These are phyloP conservation scores for Elephas maximus DNA, from an alignment of 2,113 vertebrate species.

Conservation along the genomic window DNA sequence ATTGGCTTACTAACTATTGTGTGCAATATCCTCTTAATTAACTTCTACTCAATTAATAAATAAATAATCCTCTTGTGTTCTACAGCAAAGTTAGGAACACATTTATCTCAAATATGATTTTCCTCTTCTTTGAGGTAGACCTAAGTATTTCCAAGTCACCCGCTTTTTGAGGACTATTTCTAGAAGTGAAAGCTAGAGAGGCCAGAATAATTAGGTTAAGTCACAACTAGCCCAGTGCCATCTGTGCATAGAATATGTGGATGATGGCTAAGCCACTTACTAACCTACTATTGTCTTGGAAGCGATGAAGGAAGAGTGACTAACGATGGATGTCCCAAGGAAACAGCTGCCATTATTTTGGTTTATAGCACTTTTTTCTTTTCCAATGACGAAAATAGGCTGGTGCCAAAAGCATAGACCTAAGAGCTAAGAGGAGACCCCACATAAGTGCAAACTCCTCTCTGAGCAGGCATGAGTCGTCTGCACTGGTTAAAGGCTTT, in stretches of 20 bases:
- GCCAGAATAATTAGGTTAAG: constrained; percentile 74
- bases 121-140: background rate
- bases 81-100: background rate
- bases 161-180: constrained; percentile 42
- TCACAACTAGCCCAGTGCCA: constrained; percentile 53
- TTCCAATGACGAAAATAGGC: constrained; percentile 41
- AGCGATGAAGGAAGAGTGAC: constrained; percentile 32
- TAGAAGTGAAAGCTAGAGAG: constrained; percentile 40
- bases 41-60: constrained; percentile 19
- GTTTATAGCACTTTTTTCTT: constrained; percentile 49
- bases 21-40: background rate
- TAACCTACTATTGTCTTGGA: background rate
- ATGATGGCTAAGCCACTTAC: constrained; percentile 73
- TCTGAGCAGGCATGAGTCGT: background rate
- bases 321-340: background rate
- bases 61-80: background rate
- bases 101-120: constrained; percentile 22
- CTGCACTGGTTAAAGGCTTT: background rate
- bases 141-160: constrained; percentile 38
- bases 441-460: background rate
- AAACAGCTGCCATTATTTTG: constrained; percentile 19
- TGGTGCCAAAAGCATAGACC: background rate
- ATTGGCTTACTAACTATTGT: background rate
- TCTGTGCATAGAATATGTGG: constrained; percentile 41
- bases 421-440: background rate